These are phyloP conservation scores for Drosophila testacea DNA, from an alignment of 2,888 invertebrate genomes.

Conservation along the genomic window DNA sequence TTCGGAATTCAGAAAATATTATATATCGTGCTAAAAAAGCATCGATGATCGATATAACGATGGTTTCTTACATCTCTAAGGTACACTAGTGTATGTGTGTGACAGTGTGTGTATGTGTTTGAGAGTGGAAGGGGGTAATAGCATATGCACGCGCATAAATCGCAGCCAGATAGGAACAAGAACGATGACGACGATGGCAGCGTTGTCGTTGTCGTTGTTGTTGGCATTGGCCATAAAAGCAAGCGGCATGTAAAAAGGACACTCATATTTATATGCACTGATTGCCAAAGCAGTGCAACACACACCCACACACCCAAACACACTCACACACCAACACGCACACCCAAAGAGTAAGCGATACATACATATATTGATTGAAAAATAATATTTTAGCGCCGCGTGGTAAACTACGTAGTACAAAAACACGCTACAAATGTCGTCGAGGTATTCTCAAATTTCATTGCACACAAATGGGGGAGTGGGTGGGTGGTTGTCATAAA, in stretches of 20 bases:
- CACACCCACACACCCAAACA: constrained; percentile 45
- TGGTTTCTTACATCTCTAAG: too few relatives aligned
- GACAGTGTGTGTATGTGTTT: background rate
- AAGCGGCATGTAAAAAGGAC: constrained; percentile 77
- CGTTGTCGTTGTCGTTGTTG: constrained; percentile 30
- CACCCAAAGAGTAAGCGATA: constrained; percentile 26
- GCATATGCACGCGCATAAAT: constrained; percentile 76
- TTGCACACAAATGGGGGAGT: constrained; percentile 25
- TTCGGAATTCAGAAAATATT: too few relatives aligned
- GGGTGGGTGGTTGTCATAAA: constrained; percentile 16
- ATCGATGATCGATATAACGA: too few relatives aligned
- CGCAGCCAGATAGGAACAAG: constrained; percentile 67
- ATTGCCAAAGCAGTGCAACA: constrained; percentile 76
- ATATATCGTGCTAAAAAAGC: too few relatives aligned
- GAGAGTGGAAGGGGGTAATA: constrained; percentile 15
- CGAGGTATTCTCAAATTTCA: constrained; percentile 31
- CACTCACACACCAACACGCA: constrained; percentile 5
- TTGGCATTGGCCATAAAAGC: constrained; percentile 67
- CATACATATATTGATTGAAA: constrained; percentile 70
- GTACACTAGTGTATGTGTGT: background rate
- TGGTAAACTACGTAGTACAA: constrained; percentile 19
- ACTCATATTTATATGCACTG: constrained; percentile 80
- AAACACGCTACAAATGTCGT: constrained; percentile 10
- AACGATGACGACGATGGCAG: constrained; percentile 40
- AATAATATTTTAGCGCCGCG: constrained; percentile 67